Evolutionary conservation across 2,113 vertebrate species (phyloP).

Genomic region (Sceloporus undulatus): DNA sequence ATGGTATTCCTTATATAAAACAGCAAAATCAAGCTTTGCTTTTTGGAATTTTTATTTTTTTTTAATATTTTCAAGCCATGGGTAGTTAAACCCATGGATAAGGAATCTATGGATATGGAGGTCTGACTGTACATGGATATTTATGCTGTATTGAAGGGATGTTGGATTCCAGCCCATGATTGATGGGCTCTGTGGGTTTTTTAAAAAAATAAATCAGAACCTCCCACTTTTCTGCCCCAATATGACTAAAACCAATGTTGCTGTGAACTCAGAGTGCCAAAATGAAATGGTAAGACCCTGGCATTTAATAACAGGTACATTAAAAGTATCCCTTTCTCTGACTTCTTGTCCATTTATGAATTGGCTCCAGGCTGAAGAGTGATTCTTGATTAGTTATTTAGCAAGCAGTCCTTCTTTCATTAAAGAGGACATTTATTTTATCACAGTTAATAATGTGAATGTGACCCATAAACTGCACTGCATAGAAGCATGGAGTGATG

Average conservation of each 20-base stretch:
- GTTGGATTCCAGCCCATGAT: conserved; percentile 7
- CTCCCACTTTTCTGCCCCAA: conserved; percentile 5
- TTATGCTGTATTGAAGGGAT: no score
- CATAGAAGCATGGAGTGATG: background rate
- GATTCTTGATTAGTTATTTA: conserved; percentile 59
- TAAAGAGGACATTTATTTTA: conserved; percentile 53
- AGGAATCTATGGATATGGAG: no score
- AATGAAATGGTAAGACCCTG: conserved; percentile 37
- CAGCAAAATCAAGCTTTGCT: no score
- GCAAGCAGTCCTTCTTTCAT: conserved; percentile 57
- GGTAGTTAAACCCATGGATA: no score
- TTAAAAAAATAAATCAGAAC: background rate
- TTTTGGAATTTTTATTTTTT: no score
- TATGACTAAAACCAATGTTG: conserved; percentile 47
- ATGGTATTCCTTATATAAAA: no score
- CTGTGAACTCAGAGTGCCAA: conserved; percentile 39
- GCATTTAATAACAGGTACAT: conserved; percentile 44
- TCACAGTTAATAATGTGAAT: conserved; percentile 24
- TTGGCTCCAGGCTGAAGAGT: conserved; percentile 50
- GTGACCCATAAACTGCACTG: no score
- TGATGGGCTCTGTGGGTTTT: conserved; percentile 12
- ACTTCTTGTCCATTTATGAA: conserved; percentile 40
- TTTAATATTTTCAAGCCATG: no score
- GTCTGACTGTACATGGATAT: no score
- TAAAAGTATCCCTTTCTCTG: conserved; percentile 35